Evolutionary conservation across 2,797 vertebrate genomes (phyloP).

Genomic region (Takifugu rubripes): DNA sequence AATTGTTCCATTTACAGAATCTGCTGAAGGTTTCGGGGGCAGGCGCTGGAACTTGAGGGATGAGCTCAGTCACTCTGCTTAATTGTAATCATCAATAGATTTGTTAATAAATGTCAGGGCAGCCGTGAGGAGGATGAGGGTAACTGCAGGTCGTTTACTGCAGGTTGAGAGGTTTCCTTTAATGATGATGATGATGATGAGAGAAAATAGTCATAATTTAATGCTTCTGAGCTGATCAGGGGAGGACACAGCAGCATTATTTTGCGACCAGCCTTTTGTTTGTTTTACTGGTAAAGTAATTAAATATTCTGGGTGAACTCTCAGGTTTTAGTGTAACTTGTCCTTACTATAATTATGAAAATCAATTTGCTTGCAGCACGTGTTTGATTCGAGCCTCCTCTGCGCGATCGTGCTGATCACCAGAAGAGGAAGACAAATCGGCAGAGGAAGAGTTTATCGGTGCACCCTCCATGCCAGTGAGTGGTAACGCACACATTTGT

Average conservation of each 20-base stretch:
- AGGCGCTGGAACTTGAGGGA: constrained; percentile 61
- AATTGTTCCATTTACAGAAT: constrained; percentile 77
- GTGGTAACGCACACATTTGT: too few species aligned
- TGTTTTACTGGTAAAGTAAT: neutral
- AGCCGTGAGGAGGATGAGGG: constrained; percentile 48
- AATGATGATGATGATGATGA: constrained; percentile 21
- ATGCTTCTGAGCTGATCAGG: constrained; percentile 13
- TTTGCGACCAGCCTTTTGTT: neutral
- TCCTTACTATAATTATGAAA: too few species aligned
- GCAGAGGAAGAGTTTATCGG: too few species aligned
- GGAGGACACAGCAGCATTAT: constrained; percentile 11
- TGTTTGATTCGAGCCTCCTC: too few species aligned
- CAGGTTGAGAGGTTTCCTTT: constrained; percentile 5
- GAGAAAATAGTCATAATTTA: constrained; percentile 14
- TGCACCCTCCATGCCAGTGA: too few species aligned
- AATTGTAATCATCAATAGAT: constrained; percentile 72
- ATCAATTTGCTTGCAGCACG: too few species aligned
- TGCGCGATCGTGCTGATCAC: too few species aligned
- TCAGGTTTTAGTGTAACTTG: too few species aligned
- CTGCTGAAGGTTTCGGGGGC: constrained; percentile 66
- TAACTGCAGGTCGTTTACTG: constrained; percentile 40
- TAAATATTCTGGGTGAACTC: too few species aligned
- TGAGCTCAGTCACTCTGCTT: constrained; percentile 70
- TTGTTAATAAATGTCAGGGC: constrained; percentile 57
- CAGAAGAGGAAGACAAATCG: too few species aligned